Percentiles rank a stretch among this genome's conserved stretches.
These are phyloP conservation scores for Drosophila melanosoma DNA, from an alignment of 2,888 invertebrate genomes.

Conservation along the genomic window DNA sequence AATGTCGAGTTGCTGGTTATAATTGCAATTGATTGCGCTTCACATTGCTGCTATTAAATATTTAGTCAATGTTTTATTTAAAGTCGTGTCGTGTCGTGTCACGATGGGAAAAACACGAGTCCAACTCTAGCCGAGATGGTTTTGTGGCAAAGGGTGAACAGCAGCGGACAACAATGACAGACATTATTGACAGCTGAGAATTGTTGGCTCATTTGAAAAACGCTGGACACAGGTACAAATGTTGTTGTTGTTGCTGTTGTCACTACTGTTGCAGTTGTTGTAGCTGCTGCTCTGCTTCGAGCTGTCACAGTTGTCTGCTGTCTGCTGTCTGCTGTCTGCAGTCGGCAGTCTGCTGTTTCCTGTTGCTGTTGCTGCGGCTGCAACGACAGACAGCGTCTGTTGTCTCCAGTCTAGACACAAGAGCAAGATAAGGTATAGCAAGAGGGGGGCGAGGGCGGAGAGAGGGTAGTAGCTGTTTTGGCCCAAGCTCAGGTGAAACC, in stretches of 20 bases:
- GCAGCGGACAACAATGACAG: slow-evolving; percentile 54
- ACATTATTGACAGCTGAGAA: slow-evolving; percentile 81
- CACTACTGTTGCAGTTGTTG: slow-evolving; percentile 62
- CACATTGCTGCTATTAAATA: neutral
- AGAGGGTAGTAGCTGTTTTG: slow-evolving; percentile 17
- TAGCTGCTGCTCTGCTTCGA: slow-evolving; percentile 49
- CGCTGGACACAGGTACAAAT: slow-evolving; percentile 57
- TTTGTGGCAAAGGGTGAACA: slow-evolving; percentile 24
- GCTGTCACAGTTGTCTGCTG: slow-evolving; percentile 79
- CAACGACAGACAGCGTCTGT: slow-evolving; percentile 68
- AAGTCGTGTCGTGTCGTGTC: slow-evolving; percentile 1
- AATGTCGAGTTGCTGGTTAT: neutral
- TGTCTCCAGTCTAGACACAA: slow-evolving; percentile 76
- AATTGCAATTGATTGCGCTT: neutral
- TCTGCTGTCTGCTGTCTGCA: slow-evolving; percentile 62
- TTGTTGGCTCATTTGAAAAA: slow-evolving; percentile 73
- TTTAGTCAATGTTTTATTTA: neutral
- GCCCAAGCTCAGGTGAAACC: slow-evolving; percentile 71
- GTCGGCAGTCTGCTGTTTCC: slow-evolving; percentile 71
- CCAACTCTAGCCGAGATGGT: neutral
- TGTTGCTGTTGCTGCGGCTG: slow-evolving; percentile 55
- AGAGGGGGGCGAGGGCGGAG: neutral
- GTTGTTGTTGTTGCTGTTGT: slow-evolving; percentile 42
- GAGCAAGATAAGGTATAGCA: slow-evolving; percentile 60
- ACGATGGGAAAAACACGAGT: neutral